A percentile compares a stretch with the other conserved stretches of the same genome.
Evolutionary conservation across 2,797 vertebrate species (phyloP).

Genomic region (Phrynocephalus forsythii): DNA sequence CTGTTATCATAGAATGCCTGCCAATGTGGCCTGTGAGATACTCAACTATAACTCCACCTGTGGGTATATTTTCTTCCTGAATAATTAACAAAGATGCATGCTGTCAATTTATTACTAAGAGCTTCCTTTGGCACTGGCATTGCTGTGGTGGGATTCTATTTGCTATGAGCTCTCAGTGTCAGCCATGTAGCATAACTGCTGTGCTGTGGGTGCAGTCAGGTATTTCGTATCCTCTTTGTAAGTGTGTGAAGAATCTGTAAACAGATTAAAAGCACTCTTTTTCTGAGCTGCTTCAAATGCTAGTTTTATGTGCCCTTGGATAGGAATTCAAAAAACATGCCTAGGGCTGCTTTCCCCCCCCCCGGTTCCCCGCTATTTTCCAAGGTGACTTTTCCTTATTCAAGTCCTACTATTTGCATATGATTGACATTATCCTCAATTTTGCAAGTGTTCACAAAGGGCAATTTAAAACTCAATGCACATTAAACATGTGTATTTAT

Average conservation of each 20-base stretch:
- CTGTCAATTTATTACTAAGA: slow-evolving; percentile 61
- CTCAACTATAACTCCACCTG: too few species aligned
- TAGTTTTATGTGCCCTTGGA: slow-evolving; percentile 29
- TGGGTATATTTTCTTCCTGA: slow-evolving; percentile 42
- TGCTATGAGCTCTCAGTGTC: slow-evolving; percentile 39
- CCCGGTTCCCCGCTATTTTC: background rate
- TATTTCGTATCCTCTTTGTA: slow-evolving; percentile 49
- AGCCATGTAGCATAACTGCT: slow-evolving; percentile 38
- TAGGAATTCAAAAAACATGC: slow-evolving; percentile 21
- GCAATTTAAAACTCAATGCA: slow-evolving; percentile 10
- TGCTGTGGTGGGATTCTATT: slow-evolving; percentile 42
- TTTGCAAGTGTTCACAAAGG: background rate
- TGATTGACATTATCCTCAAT: background rate
- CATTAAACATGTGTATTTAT: slow-evolving; percentile 11
- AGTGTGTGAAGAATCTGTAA: slow-evolving; percentile 30
- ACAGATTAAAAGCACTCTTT: slow-evolving; percentile 24
- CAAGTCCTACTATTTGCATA: slow-evolving; percentile 25
- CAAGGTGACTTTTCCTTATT: slow-evolving; percentile 39
- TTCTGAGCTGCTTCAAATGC: slow-evolving; percentile 36
- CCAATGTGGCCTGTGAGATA: too few species aligned
- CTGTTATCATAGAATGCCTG: too few species aligned
- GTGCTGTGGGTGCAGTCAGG: slow-evolving; percentile 29
- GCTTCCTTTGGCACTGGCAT: slow-evolving; percentile 17
- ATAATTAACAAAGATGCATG: slow-evolving; percentile 50
- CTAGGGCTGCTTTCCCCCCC: background rate